Base-by-base conservation (phyloP, 2,113 vertebrate genomes). In the Charadrius vociferus region DNA sequence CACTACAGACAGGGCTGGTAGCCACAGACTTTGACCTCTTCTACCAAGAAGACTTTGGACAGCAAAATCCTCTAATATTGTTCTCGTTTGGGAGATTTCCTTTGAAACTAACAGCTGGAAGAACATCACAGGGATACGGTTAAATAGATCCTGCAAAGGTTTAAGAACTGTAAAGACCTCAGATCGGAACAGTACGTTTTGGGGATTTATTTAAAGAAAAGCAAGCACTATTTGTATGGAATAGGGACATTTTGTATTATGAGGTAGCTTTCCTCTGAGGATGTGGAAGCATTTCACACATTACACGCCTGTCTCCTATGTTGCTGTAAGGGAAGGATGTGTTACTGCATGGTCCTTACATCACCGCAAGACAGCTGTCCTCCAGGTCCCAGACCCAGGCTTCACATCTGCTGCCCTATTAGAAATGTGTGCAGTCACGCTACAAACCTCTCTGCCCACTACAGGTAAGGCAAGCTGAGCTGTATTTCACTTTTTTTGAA, bases 221-320 rank as follows among this genome's bases (percentile, higher is more conserved):
- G 2, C 41, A 52, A 67, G 67, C 30, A 19, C 7, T 41, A 30
- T 36, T 37, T 43, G 13, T 47, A 45, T 30, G 17, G 55, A 90
- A 73, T 9, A 1, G 2, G 32, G 41, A 68, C 10, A n/a, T 39
- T 50, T 14, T 80, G 13, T 49, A 50, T 50, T 34, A 13, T 8
- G 45, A 78, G 37, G 56, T 2, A 72, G 55, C 17, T 45, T 37
- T 58, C 29, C 68, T 45, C 41, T 34, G 59, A 83, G 73, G 39
- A 58, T 58, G 22, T 1, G 8, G 63, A 62, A 74, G 45, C 29
- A 58, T 34, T 62, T 49, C 55, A 81, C 41, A 32, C 14, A 24
- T 23, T 4, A 37, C 7, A 7, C 2, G 15, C 22, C 29, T 3
- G 11, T 14, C n/a, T 84, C 39, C 29, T 37, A 1, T 0, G 0